These are phyloP conservation scores for Chironex yamaguchii DNA, from an alignment of 30 jellyfish, hydroid and myxozoan species.

Conservation along the genomic window DNA sequence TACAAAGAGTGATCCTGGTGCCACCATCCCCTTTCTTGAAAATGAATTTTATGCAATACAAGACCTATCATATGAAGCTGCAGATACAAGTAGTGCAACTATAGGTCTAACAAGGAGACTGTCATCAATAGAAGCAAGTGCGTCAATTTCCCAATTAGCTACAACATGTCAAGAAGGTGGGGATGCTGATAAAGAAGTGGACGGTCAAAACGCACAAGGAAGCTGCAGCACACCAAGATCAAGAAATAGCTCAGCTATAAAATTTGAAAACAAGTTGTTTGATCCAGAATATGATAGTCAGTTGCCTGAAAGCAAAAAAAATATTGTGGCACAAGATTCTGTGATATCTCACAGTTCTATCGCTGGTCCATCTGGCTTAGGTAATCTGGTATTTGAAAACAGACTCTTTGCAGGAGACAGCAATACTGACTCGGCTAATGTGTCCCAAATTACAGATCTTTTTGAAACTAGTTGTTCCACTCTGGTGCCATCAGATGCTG, in stretches of 20 bases:
- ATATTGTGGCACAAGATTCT: neutral
- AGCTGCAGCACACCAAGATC: no score
- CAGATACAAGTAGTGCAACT: neutral
- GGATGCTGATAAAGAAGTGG: neutral
- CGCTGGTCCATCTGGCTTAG: neutral
- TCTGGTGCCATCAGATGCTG: neutral
- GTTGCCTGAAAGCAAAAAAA: no score
- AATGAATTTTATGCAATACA: conserved; percentile 63
- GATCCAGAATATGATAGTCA: no score
- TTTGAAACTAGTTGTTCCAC: neutral
- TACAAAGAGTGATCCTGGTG: conserved; percentile 57
- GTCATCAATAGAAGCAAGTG: neutral
- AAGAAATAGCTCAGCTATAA: neutral
- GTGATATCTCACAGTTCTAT: neutral
- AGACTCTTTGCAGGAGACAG: neutral
- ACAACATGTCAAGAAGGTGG: neutral
- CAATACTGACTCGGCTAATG: neutral
- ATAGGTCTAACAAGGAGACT: no score
- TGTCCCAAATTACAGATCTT: neutral
- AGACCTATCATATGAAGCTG: conserved; percentile 2
- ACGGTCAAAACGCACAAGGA: neutral
- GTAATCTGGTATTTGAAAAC: neutral
- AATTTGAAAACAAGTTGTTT: neutral
- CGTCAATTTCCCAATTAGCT: neutral
- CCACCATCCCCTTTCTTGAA: conserved; percentile 65